Evolutionary conservation across 2,888 invertebrate species (phyloP).

Genomic region (Microctonus aethiopoides): DNA sequence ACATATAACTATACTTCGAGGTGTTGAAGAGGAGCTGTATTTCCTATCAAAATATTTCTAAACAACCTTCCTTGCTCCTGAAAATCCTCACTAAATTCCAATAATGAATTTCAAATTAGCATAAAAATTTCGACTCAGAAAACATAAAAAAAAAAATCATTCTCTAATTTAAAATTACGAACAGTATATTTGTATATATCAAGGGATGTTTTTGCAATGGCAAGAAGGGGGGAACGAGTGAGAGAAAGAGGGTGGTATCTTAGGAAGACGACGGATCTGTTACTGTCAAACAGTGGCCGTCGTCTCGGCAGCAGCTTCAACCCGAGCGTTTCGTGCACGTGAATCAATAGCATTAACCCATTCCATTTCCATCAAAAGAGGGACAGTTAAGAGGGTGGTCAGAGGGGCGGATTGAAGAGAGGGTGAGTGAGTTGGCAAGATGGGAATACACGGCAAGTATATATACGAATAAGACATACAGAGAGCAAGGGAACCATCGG

Average conservation of each 20-base stretch:
- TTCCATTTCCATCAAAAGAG: conserved; percentile 64
- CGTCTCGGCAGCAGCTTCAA: conserved; percentile 39
- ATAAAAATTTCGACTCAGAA: not conserved
- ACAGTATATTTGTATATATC: not conserved
- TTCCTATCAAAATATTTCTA: no score
- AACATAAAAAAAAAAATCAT: not conserved
- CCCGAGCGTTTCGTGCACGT: conserved; percentile 59
- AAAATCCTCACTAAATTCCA: no score
- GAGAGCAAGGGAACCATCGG: conserved; percentile 8
- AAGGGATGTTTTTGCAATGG: not conserved
- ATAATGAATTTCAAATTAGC: not conserved
- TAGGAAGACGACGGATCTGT: conserved; percentile 55
- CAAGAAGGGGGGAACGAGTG: no score
- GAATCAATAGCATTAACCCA: conserved; percentile 68
- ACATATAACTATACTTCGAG: no score
- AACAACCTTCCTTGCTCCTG: no score
- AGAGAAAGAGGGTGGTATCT: not conserved
- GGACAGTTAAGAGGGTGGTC: conserved; percentile 44
- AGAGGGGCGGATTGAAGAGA: conserved; percentile 40
- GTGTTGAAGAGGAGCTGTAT: no score
- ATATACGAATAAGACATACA: conserved; percentile 12
- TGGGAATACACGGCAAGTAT: no score
- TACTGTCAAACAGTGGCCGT: conserved; percentile 65
- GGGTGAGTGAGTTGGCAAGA: no score
- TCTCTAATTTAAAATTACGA: conserved; percentile 6